phyloP scores from a whole-genome alignment of 2,113 vertebrate genomes.

The Casuarius casuarius region DNA sequence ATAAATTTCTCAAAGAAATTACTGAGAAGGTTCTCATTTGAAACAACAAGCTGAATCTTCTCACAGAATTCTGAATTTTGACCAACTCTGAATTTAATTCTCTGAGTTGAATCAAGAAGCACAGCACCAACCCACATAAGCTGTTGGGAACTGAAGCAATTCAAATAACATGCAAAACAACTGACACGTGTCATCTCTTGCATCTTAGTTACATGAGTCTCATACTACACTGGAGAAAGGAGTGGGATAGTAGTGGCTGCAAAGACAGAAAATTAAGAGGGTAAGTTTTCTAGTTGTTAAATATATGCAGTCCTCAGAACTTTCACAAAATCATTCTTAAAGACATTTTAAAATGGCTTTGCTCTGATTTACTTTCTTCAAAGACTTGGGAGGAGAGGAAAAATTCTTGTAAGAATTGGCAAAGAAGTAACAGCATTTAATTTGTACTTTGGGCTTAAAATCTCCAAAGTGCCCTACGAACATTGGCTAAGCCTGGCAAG shows the following conservation, averaged over 20 bases:
- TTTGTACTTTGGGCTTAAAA: neutral
- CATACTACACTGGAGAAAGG: neutral
- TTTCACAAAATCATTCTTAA: neutral
- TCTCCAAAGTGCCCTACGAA: neutral
- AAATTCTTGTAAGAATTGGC: neutral
- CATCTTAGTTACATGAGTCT: neutral
- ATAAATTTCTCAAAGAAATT: neutral
- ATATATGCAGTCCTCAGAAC: neutral
- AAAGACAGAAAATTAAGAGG: neutral
- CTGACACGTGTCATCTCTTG: neutral
- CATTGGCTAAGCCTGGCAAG: neutral
- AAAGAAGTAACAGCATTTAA: neutral
- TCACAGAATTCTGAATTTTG: neutral
- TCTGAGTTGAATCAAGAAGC: neutral
- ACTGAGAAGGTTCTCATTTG: accelerated
- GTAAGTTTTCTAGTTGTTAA: neutral
- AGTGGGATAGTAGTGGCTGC: neutral
- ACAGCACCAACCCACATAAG: neutral
- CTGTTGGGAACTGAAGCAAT: neutral
- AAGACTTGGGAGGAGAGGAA: neutral
- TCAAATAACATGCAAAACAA: neutral
- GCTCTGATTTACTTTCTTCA: neutral
- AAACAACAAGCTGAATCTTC: neutral
- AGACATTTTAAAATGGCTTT: neutral
- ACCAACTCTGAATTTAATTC: neutral